Conservation (phyloP, 1,140 invertebrate species). For the Ceratitis capitata region DNA sequence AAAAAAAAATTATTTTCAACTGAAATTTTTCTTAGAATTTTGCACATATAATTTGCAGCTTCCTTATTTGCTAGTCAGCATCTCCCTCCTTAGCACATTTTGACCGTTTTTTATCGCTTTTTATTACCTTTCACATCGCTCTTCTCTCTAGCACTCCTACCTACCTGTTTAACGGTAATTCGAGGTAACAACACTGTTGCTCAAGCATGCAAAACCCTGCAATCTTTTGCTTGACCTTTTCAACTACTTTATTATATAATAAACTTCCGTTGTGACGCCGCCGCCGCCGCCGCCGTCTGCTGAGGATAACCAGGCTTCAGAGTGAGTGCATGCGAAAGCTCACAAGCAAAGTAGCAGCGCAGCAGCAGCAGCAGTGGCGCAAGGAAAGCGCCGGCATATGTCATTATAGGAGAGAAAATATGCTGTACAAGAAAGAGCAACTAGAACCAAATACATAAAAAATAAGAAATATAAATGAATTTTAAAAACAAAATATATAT, state of each 20-base stretch:
- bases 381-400: neutral
- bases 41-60: neutral
- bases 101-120: neutral
- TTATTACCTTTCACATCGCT: neutral
- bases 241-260: constrained; percentile 25
- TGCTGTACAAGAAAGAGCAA: neutral
- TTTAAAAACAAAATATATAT: no score
- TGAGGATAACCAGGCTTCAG: neutral
- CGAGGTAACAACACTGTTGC: neutral
- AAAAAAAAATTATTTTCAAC: no score
- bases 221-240: neutral
- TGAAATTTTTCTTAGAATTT: constrained; percentile 3
- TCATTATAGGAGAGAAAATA: neutral
- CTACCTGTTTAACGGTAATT: neutral
- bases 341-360: neutral
- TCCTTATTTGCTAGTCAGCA: no score
- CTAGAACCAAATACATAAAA: neutral
- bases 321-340: neutral
- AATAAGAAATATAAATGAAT: neutral
- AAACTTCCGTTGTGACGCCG: constrained; percentile 3
- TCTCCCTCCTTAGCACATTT: neutral
- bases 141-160: neutral
- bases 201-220: neutral
- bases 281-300: neutral
- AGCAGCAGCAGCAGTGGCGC: neutral